Evolutionary conservation across 2,888 invertebrate species (phyloP).

Genomic region (Cacoxenus indagator): DNA sequence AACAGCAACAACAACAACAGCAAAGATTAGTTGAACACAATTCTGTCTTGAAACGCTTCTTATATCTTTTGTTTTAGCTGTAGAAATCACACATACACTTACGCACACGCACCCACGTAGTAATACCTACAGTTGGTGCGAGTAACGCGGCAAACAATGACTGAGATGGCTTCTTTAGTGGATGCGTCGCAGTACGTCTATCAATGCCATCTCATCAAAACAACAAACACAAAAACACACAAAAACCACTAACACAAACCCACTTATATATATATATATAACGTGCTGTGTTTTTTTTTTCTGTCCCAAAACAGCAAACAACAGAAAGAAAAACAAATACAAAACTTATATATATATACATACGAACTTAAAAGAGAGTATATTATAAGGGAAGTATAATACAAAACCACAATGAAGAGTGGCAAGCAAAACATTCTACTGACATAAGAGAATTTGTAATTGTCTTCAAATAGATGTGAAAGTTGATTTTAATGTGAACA

Average conservation of each 20-base stretch:
- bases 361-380: neutral
- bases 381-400: neutral
- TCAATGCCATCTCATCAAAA: too few species aligned
- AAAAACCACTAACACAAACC: slow-evolving; percentile 9
- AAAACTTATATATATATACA: neutral
- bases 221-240: slow-evolving; percentile 21
- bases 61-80: slow-evolving; percentile 38
- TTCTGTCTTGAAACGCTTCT: neutral
- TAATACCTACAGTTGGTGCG: too few species aligned
- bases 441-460: slow-evolving; percentile 4
- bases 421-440: neutral
- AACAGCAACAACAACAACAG: slow-evolving; percentile 9
- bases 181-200: too few species aligned
- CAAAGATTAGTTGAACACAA: neutral
- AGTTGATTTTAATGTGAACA: slow-evolving; percentile 59
- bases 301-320: too few species aligned
- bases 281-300: too few species aligned
- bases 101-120: too few species aligned
- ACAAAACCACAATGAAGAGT: neutral
- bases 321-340: neutral
- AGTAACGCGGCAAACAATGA: too few species aligned
- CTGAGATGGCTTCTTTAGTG: too few species aligned
- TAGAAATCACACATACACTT: too few species aligned
- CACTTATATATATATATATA: slow-evolving; percentile 24
- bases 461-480: slow-evolving; percentile 57